Base-by-base conservation (phyloP, 2,113 vertebrate species). In the Hippopotamus amphibius region DNA sequence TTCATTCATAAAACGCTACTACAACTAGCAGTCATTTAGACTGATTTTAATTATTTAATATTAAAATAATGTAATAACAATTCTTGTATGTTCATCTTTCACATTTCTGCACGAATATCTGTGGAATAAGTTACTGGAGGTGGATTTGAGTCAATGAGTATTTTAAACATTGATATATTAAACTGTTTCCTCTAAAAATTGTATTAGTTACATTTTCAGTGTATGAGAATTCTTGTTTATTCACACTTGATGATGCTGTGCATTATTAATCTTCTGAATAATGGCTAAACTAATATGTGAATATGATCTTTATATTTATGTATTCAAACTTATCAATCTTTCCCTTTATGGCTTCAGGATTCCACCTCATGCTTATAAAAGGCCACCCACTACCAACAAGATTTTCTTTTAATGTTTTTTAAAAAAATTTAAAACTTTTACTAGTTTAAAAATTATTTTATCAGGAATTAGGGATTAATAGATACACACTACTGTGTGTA, bases 251-350 rank as follows among this genome's bases (percentile, higher is more conserved):
- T 0, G 15, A 87, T 26, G 79, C 8, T 28, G 6, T 76, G 22
- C 19, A 93, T 66, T 88, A 81, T 57, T n/a, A 88, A 95, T 71
- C 15, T 93, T 82, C 22, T 87, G 19, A 76, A 90, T 81, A 33
- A 55, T 7, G 6, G 24, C 17, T 65, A 37, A 71, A 33, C 28
- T 87, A 94, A 88, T 5, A 82, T 26, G 17, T 77, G 7, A 86
- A 86, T 79, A 93, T 15, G 55, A 65, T 71, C 63, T 86, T 81
- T 82, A 48, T 21, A 90, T 84, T 61, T 37, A 88, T 84, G 11
- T 66, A 84, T 69, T 91, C 26, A 89, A 79, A 84, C 7, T 46
- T 94, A 84, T 26, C n/a, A 81, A 48, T 76, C 33, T 85, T 76
- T 69, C 10, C 43, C 30, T 72, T 72, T 92, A 88, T 37, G 14